These are phyloP conservation scores for Siniperca undulata DNA, from an alignment of 2,797 vertebrate genomes.

Conservation along the genomic window DNA sequence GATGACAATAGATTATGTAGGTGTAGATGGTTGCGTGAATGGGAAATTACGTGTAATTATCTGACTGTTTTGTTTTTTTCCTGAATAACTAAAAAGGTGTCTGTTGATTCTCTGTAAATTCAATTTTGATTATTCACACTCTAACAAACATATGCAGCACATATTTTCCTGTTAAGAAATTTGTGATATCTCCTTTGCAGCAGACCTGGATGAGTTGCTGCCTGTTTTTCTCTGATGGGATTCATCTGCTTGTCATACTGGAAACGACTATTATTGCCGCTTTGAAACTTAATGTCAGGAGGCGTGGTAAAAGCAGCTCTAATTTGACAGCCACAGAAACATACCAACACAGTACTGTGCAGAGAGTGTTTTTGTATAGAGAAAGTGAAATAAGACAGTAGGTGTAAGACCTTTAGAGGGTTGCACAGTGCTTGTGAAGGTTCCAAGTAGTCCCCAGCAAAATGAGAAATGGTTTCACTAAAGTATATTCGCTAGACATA, in stretches of 20 bases:
- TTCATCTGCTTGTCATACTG: constrained; percentile 3
- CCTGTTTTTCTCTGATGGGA: constrained; percentile 12
- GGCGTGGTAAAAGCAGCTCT: constrained; percentile 1
- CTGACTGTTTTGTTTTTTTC: too few relatives aligned
- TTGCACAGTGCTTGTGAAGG: background rate
- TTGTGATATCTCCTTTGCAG: background rate
- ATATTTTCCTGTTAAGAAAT: background rate
- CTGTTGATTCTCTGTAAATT: background rate
- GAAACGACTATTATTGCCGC: background rate
- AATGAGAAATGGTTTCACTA: background rate
- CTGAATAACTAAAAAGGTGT: background rate
- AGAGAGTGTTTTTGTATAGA: background rate
- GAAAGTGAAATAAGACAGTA: background rate
- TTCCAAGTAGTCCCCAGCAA: too few relatives aligned
- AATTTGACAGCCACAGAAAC: constrained; percentile 8
- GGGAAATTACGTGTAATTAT: background rate
- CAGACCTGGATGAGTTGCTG: background rate
- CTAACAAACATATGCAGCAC: background rate
- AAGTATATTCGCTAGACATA: background rate
- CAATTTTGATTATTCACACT: background rate
- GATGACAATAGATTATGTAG: background rate
- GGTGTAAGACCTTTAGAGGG: background rate
- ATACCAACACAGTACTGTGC: background rate
- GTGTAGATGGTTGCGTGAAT: too few relatives aligned
- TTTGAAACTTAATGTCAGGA: background rate